Evolutionary conservation across 2,888 invertebrate genomes (phyloP).

Genomic region (Fabriciana adippe): DNA sequence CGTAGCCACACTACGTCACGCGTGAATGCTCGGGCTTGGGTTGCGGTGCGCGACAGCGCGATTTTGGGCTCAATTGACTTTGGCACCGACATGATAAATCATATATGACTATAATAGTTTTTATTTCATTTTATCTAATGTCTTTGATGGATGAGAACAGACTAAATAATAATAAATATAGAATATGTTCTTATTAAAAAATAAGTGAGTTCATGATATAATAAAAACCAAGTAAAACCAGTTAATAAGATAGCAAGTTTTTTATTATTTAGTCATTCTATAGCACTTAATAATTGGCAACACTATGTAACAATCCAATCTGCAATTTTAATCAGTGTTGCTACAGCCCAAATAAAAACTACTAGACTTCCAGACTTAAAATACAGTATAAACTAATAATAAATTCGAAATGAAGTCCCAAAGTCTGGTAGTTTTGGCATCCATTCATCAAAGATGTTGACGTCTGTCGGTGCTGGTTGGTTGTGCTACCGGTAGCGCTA

Average conservation of each 20-base stretch:
- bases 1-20: slow-evolving; percentile 67
- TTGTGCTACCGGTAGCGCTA: slow-evolving; percentile 31
- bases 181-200: not conserved
- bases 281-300: slow-evolving; percentile 37
- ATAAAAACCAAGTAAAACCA: too few relatives aligned
- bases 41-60: slow-evolving; percentile 60
- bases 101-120: not conserved
- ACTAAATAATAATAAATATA: slow-evolving; percentile 30
- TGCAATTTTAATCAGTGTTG: slow-evolving; percentile 38
- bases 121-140: not conserved
- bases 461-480: slow-evolving; percentile 39
- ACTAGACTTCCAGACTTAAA: slow-evolving; percentile 12
- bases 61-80: slow-evolving; percentile 36
- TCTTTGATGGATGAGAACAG: slow-evolving; percentile 36
- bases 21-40: slow-evolving; percentile 82
- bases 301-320: slow-evolving; percentile 37
- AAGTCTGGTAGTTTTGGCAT: slow-evolving; percentile 15
- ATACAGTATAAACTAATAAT: too few relatives aligned
- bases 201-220: too few relatives aligned
- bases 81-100: slow-evolving; percentile 24
- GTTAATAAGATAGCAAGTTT: too few relatives aligned
- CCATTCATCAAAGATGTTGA: slow-evolving; percentile 28
- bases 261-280: slow-evolving; percentile 30
- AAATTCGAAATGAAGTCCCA: too few relatives aligned
- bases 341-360: slow-evolving; percentile 26